Percentiles rank a stretch among this genome's conserved stretches.
phyloP scores from a whole-genome alignment of 2,113 vertebrate species.

The Percopsis transmontana region DNA sequence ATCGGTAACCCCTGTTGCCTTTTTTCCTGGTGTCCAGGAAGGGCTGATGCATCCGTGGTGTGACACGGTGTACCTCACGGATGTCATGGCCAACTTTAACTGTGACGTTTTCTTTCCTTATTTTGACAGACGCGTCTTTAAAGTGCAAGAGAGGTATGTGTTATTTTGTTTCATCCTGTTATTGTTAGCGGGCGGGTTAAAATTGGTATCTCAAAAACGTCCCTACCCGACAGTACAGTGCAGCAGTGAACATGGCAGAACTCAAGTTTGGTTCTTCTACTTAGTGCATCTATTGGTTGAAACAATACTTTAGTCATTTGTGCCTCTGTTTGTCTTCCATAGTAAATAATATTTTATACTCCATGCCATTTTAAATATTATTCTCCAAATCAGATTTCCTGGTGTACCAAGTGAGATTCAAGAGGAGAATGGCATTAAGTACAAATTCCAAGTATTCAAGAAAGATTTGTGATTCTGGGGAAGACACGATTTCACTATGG shows the following conservation, averaged over 20 bases:
- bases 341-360: too few species aligned
- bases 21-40: conserved; percentile 60
- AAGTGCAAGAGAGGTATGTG: conserved; percentile 70
- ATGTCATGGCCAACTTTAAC: conserved; percentile 79
- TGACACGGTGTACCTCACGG: conserved; percentile 78
- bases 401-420: conserved; percentile 75
- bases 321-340: neutral
- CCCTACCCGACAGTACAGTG: too few species aligned
- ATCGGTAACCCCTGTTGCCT: neutral
- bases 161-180: neutral
- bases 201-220: too few species aligned
- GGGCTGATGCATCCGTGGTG: conserved; percentile 79
- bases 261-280: too few species aligned
- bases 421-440: conserved; percentile 79
- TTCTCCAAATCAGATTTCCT: conserved; percentile 65
- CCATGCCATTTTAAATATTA: neutral
- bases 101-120: conserved; percentile 81
- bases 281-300: too few species aligned
- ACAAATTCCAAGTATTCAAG: conserved; percentile 79
- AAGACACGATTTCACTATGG: neutral
- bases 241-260: too few species aligned
- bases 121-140: conserved; percentile 71
- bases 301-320: neutral
- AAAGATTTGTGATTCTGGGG: conserved; percentile 27
- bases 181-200: too few species aligned